phyloP scores from a whole-genome alignment of 2,888 invertebrate genomes.

The Hemithea aestivaria region DNA sequence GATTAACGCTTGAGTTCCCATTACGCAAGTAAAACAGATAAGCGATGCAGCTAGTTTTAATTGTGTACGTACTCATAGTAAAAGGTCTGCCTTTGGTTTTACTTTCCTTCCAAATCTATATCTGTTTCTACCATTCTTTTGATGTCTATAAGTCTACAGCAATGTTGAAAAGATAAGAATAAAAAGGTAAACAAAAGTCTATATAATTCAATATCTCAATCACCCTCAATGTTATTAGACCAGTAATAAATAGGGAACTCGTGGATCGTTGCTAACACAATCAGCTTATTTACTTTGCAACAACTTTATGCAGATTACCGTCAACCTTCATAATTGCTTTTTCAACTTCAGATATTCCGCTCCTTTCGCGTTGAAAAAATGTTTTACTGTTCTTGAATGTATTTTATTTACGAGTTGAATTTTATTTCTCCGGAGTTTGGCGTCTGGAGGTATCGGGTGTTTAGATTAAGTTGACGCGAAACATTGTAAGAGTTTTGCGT shows the following conservation, averaged over 20 bases:
- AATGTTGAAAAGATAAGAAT: too few species aligned
- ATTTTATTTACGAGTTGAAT: conserved; percentile 50
- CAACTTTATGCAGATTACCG: conserved; percentile 40
- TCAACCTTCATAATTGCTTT: conserved; percentile 46
- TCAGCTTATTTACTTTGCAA: conserved; percentile 26
- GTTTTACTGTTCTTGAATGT: conserved; percentile 40
- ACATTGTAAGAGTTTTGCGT: not conserved
- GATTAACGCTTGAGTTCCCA: too few species aligned
- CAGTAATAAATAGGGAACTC: conserved; percentile 4
- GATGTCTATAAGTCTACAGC: too few species aligned
- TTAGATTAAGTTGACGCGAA: not conserved
- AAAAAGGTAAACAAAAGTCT: too few species aligned
- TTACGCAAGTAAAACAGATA: too few species aligned
- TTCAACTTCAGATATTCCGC: conserved; percentile 39
- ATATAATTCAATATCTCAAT: too few species aligned
- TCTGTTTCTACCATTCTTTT: too few species aligned
- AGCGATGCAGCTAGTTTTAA: too few species aligned
- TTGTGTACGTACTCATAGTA: too few species aligned
- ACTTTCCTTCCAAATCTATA: too few species aligned
- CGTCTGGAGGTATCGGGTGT: conserved; percentile 3
- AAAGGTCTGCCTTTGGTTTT: too few species aligned
- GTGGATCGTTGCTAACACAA: conserved; percentile 15
- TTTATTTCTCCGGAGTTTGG: conserved; percentile 33
- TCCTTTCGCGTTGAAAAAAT: conserved; percentile 42
- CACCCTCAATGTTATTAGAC: not conserved